Conservation (phyloP, 2,113 vertebrate genomes). For the Ptyas mucosa region DNA sequence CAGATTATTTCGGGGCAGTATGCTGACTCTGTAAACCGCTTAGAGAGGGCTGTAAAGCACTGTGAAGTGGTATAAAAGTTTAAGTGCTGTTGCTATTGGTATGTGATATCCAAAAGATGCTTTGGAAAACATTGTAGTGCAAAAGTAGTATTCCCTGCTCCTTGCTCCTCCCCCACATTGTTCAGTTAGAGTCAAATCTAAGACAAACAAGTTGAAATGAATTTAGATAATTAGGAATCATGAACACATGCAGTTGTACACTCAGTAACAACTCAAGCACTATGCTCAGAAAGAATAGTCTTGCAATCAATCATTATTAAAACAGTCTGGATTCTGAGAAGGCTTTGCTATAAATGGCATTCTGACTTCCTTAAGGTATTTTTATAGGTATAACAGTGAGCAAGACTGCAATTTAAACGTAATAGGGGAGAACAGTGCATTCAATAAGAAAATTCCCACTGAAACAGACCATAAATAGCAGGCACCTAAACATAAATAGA, state of each 20-base stretch:
- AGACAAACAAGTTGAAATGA: background rate
- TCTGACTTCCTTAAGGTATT: background rate
- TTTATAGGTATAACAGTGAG: background rate
- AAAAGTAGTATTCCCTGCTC: background rate
- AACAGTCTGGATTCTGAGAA: background rate
- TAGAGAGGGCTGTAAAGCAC: background rate
- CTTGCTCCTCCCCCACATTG: background rate
- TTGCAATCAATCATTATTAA: background rate
- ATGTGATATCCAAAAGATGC: background rate
- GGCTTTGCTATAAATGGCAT: background rate
- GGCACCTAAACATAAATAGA: background rate
- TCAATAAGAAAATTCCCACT: background rate
- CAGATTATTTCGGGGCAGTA: background rate
- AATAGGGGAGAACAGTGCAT: too few species aligned
- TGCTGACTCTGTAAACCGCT: background rate
- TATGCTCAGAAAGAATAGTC: background rate
- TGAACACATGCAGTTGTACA: background rate
- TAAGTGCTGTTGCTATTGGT: background rate
- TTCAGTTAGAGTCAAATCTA: background rate
- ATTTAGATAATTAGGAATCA: background rate
- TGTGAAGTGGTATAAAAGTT: background rate
- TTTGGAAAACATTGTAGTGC: background rate
- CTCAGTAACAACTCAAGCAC: background rate
- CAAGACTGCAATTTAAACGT: background rate
- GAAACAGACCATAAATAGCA: background rate